A percentile compares a stretch with the other conserved stretches of the same genome.
These are phyloP conservation scores for Atopsyche davidsoni DNA, from an alignment of 1,140 invertebrate species.

Conservation along the genomic window DNA sequence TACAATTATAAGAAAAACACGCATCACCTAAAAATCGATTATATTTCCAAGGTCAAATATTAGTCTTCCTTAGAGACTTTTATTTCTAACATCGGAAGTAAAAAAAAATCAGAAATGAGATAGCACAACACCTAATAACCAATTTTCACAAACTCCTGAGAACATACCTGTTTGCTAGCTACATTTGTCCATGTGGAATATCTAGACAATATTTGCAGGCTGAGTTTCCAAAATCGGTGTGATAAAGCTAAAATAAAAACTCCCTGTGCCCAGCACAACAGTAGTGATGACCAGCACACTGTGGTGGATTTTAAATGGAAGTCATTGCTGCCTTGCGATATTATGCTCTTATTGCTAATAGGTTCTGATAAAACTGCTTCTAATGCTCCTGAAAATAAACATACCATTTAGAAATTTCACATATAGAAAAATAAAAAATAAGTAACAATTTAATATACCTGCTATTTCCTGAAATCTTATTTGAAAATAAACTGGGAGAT, in stretches of 20 bases:
- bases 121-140: too few species aligned
- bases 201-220: slow-evolving; percentile 71
- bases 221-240: slow-evolving; percentile 83
- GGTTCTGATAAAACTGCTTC: slow-evolving; percentile 53
- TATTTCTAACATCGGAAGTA: too few species aligned
- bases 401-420: background rate
- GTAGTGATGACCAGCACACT: slow-evolving; percentile 53
- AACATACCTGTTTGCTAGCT: slow-evolving; percentile 39
- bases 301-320: slow-evolving; percentile 50
- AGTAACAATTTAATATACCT: slow-evolving; percentile 36
- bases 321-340: slow-evolving; percentile 32
- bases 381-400: slow-evolving; percentile 39
- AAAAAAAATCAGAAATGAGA: too few species aligned
- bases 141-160: too few species aligned
- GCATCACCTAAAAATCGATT: too few species aligned
- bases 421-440: slow-evolving; percentile 9
- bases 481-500: slow-evolving; percentile 92
- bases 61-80: too few species aligned
- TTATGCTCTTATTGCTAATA: slow-evolving; percentile 34
- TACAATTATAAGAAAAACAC: too few species aligned
- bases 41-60: too few species aligned
- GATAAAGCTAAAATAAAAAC: slow-evolving; percentile 67
- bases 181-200: slow-evolving; percentile 63
- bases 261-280: slow-evolving; percentile 66
- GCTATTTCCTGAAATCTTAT: slow-evolving; percentile 90